Base-by-base conservation (phyloP, 2,888 invertebrate species). In the Drosophila quinaria region DNA sequence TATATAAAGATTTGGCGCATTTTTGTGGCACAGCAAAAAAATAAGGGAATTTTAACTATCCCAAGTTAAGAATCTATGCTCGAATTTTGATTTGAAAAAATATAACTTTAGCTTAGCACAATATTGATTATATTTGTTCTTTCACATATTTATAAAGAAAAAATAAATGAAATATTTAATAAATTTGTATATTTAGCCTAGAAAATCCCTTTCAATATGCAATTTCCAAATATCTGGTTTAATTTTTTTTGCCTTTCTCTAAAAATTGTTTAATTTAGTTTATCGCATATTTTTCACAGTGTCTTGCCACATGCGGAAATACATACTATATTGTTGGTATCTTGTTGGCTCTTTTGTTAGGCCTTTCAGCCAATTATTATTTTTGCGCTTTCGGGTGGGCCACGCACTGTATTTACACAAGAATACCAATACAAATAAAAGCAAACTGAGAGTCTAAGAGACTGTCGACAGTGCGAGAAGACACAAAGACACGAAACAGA, bases 281-380 rank as follows among this genome's bases (percentile, higher is more conserved):
- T 39, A 37, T 2, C 5, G 10, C 6, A 22, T 13, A 22, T 52
- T 29, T 44, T 25, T 8, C 22, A 25, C 70, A 64, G 70, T 70
- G 75, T 55, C 61, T 58, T 35, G 70, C 55, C 52, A 46, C 35
- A 73, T 59, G 77, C 76, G 76, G 76, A 76, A 77, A 77, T 69
- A 61, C 6, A 33, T 17, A 17, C 39, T 56, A 33, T 17, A 17
- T 42, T 56, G 47, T 50, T 47, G 11, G 33, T 47, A 17, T 42
- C 22, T 55, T 51, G 60, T 68, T 41, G 55, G 64, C 39, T 56
- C 51, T 49, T 47, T 70, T 70, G 54, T 71, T 52, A 44, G 47
- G 71, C 58, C 15, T 60, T 70, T 46, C 39, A 61, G 39, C 54
- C 54, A 74, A 66, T 59, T 66, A 63, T 46, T 52, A 29, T 29